Base-by-base conservation (phyloP, 2,113 vertebrate genomes). In the Chelonoidis abingdonii region DNA sequence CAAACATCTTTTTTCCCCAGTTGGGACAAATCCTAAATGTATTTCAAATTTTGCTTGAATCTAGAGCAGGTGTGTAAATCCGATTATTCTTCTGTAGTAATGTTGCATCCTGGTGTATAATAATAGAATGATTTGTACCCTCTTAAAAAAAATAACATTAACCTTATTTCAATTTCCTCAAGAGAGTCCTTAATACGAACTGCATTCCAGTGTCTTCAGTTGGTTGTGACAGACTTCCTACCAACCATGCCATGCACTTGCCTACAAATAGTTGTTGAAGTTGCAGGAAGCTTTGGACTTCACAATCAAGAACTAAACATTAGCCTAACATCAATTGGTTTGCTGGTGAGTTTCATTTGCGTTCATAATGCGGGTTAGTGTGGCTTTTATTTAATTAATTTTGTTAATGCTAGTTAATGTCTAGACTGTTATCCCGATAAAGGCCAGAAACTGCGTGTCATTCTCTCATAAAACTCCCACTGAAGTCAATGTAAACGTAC, bases 301-400 rank as follows among this genome's bases (percentile, higher is more conserved):
- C 99, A 99, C 98, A 99, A 99, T 98, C 99, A 99, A 98, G 99
- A 99, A 96, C 98, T 99, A 93, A 99, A 99, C 97, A 99, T 99
- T 98, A 99, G 99, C 97, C 98, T 99, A 97, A 99, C 99, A 80
- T 99, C 99, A 93, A 99, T 99, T 91, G 99, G 99, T 86, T 98
- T 99, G 76, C 97, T 99, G 99, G 99, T 99, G 96, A 99, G 98
- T 98, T 87, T 92, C 87, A 65, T 56, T 56, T 93, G 85, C 95
- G 89, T 38, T 12, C 69, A 80, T 10, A 76, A 8, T 80, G 49
- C 57, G 91, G 44, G 41, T 82, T 41, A 54, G 89, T 89, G 65
- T 69, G 62, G 4, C 47, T 89, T 87, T 79, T 38, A 11, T 49
- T 78, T 56, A 79, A 57, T 41, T 72, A 50, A 53, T 44, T 9